Base-by-base conservation (phyloP, 2,113 vertebrate species). In the Trematomus loennbergii region DNA sequence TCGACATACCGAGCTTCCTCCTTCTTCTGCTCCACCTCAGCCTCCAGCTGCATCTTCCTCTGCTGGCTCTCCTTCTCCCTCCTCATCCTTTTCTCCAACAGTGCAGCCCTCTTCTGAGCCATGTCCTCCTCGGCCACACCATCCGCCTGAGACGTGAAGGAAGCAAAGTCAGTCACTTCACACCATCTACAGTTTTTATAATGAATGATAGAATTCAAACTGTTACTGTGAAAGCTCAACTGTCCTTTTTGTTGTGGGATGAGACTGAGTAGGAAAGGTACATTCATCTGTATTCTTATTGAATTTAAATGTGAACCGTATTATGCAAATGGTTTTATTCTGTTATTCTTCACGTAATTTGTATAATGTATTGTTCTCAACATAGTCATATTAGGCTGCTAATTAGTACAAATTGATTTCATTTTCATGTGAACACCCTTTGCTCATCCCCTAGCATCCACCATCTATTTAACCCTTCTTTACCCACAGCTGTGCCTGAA, bases 81-180 rank as follows among this genome's bases (percentile, higher is more conserved):
- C 87, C 97, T 95, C 90, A 97, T 90, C 83, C 97, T 96, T 83
- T 99, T 99, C 93, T 99, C 98, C 89, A 99, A 10, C 83, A 99
- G 91, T 0, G 97, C 97, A n/a, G 97, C 97, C 75, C 98, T 95
- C 81, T 97, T 99, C 94, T 97, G 93, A 11, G 97, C 97, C 97
- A 99, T 98, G 78, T 97, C 96, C 67, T 97, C 95, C 82, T 99
- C 98, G 40, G 95, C 96, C 84, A 98, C 97, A 85, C 96, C 96
- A 87, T 98, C 97, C 89, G 97, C 98, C 98, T 99, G 73, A 80
- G 63, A 54, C 61, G 63, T 4, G 3, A 29, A 22, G 46, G 18
- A 75, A 73, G 75, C 52, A 75, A 4, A 17, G 36, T 55, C 67
- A 75, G 40, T 53, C 54, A 22, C 54, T 11, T 46, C 11, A 40